Conservation (phyloP, 2,113 vertebrate species). For the Misgurnus mizolepis region DNA sequence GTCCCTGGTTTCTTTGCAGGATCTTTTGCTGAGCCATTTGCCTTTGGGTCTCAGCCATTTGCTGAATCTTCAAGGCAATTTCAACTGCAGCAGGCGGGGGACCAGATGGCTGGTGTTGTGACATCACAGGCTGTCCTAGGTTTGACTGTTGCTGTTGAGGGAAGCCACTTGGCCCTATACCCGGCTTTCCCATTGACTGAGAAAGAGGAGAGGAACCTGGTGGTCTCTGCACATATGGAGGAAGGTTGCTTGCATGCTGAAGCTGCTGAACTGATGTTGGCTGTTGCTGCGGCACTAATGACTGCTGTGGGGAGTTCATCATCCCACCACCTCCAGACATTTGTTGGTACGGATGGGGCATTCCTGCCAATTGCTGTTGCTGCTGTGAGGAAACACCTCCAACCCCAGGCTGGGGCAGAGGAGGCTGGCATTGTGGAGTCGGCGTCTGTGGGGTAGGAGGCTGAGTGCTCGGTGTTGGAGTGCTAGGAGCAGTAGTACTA, state of each 20-base stretch:
- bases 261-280: conserved; percentile 70
- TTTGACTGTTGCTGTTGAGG: conserved; percentile 79
- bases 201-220: conserved; percentile 84
- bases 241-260: conserved; percentile 79
- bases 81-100: conserved; percentile 93
- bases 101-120: conserved; percentile 67
- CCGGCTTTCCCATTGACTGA: conserved; percentile 87
- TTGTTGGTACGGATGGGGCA: conserved; percentile 65
- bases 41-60: conserved; percentile 91
- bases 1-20: conserved; percentile 77
- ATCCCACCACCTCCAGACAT: conserved; percentile 64
- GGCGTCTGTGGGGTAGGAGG: conserved; percentile 89
- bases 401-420: conserved; percentile 65
- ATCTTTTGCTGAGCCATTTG: conserved; percentile 90
- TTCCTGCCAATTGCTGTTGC: conserved; percentile 67
- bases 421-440: conserved; percentile 67
- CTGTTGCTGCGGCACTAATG: conserved; percentile 72
- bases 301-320: conserved; percentile 73
- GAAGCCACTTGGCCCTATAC: conserved; percentile 84
- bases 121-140: conserved; percentile 65
- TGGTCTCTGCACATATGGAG: conserved; percentile 81
- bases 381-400: conserved; percentile 70
- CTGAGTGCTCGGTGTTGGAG: conserved; percentile 88
- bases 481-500: conserved; percentile 80
- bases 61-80: conserved; percentile 95